Percentiles rank a stretch among this genome's conserved stretches.
These are phyloP conservation scores for Vollenhovia emeryi DNA, from an alignment of 1,140 invertebrate species.

Conservation along the genomic window DNA sequence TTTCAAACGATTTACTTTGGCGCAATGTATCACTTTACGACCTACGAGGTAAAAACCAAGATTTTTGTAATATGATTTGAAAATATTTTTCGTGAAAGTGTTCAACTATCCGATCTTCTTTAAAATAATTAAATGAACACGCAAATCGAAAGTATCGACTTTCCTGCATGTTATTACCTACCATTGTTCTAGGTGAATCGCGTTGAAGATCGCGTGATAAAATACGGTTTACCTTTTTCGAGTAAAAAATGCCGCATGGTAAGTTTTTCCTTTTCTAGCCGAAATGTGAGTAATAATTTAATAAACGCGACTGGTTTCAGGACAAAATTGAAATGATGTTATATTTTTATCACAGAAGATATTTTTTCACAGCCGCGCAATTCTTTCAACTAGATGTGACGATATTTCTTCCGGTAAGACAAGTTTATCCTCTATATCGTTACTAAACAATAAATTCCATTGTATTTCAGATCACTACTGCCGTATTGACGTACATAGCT, in stretches of 20 bases:
- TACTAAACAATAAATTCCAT: neutral
- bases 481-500: neutral
- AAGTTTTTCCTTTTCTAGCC: neutral
- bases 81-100: neutral
- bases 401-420: conserved; percentile 16
- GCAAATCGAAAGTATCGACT: too few relatives aligned
- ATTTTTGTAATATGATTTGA: neutral
- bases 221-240: neutral
- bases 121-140: neutral
- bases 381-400: conserved; percentile 14
- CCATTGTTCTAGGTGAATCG: conserved; percentile 40
- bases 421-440: neutral
- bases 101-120: neutral
- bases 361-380: conserved; percentile 15
- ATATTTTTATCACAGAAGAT: conserved; percentile 43
- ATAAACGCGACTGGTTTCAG: neutral
- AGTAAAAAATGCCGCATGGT: conserved; percentile 15
- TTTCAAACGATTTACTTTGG: neutral
- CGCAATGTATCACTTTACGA: conserved; percentile 4
- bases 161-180: too few relatives aligned
- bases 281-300: neutral
- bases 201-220: neutral
- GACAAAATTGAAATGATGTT: conserved; percentile 36
- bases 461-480: neutral
- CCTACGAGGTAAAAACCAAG: conserved; percentile 9